These are phyloP conservation scores for Tympanoctomys barrerae DNA, from an alignment of 2,797 vertebrate species.

Conservation along the genomic window DNA sequence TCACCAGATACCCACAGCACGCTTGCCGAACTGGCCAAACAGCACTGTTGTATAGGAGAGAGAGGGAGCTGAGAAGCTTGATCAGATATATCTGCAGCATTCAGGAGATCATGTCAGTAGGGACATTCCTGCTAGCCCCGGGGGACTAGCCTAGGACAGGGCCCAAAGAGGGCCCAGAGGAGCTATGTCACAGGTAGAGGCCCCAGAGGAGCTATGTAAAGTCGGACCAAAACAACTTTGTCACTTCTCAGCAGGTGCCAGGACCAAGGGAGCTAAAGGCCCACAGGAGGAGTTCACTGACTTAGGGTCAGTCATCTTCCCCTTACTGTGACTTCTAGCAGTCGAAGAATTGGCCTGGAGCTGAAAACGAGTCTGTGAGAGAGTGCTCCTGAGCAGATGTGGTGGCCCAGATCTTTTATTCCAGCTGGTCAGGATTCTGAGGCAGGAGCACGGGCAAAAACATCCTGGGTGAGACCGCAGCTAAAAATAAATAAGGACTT, in stretches of 20 bases:
- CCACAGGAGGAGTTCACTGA: neutral
- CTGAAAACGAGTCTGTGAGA: neutral
- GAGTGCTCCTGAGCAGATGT: neutral
- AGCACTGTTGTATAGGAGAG: neutral
- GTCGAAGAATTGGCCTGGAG: conserved; percentile 9
- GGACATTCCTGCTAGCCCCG: neutral
- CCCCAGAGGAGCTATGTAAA: neutral
- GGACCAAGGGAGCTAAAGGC: neutral
- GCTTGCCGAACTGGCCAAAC: neutral
- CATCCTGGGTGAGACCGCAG: neutral
- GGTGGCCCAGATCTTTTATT: neutral
- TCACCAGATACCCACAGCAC: neutral
- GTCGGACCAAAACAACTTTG: neutral
- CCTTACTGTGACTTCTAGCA: neutral
- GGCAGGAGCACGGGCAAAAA: neutral
- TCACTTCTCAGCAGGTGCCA: neutral
- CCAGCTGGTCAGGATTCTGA: neutral
- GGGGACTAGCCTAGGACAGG: neutral
- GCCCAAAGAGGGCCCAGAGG: neutral
- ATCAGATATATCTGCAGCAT: neutral
- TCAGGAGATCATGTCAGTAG: neutral
- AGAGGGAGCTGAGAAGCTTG: neutral
- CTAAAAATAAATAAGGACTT: neutral
- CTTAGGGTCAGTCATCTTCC: neutral
- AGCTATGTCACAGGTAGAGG: neutral